phyloP scores from a whole-genome alignment of 2,888 invertebrate genomes.

The Agonum fuliginosum region DNA sequence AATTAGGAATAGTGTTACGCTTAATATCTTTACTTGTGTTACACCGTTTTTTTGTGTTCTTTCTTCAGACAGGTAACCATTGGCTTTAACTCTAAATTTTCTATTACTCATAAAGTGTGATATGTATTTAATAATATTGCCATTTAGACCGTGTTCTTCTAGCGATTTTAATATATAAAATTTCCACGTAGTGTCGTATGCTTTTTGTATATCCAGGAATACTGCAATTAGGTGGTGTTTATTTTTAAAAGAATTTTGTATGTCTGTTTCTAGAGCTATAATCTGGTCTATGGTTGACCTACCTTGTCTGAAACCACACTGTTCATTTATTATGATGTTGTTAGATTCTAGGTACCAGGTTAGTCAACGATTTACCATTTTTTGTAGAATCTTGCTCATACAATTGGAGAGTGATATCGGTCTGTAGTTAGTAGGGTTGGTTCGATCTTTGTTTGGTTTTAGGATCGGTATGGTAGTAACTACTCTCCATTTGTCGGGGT shows the following conservation, averaged over 20 bases:
- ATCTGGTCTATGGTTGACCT: not conserved
- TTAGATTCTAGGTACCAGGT: too few species aligned
- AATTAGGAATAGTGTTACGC: not conserved
- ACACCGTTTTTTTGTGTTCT: not conserved
- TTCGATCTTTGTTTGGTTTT: not conserved
- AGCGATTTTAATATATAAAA: not conserved
- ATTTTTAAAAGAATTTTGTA: not conserved
- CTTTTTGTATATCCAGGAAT: not conserved
- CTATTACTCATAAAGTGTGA: not conserved
- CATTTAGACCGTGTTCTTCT: not conserved
- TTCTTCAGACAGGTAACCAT: not conserved
- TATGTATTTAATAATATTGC: not conserved
- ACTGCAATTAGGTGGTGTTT: not conserved
- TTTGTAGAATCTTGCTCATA: too few species aligned
- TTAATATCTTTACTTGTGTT: not conserved
- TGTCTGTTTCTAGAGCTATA: not conserved
- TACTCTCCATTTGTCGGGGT: not conserved
- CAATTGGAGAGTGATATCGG: too few species aligned
- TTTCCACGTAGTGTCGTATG: not conserved
- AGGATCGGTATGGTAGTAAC: not conserved
- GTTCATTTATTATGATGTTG: too few species aligned
- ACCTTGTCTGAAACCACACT: too few species aligned
- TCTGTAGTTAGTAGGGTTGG: not conserved
- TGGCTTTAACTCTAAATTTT: too few species aligned
- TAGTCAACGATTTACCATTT: too few species aligned